Evolutionary conservation across 2,797 vertebrate species (phyloP), one percentile per base, ranked within the genome.

Genomic region (Eleutherodactylus coqui): DNA sequence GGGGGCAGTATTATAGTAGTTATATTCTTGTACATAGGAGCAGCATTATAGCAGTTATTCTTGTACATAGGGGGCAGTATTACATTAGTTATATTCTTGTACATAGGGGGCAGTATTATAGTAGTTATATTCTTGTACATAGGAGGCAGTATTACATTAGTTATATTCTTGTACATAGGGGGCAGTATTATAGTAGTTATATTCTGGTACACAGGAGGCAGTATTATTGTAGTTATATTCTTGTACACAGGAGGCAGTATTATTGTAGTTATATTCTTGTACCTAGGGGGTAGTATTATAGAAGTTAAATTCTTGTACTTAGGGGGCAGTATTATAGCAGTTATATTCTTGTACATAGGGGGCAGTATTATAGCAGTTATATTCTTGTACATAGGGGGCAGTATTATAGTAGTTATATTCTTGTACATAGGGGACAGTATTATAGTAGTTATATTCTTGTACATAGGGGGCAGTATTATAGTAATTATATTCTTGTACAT

Each of bases 341-440:
- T 32, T 34, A 64, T 64, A 64, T 64, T 64, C 60, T 34, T 64
- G 60, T 64, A 64, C 14, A 64, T 64, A 64, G n/a, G 60, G 60
- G 2, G 29, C 60, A 64, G 60, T 64, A 34, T 64, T 64, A 64
- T 64, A 64, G 60, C 34, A 64, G 60, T 34, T 34, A 64, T 64
- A 64, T 64, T 64, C 60, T 64, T 64, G 60, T 64, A 64, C 6
- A 64, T 64, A 64, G n/a, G 60, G 27, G 4, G 29, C 29, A 64
- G 60, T 64, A 64, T 64, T 64, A 64, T 64, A 64, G 60, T 64
- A 64, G 60, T 64, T 64, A 64, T 34, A 34, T 64, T 64, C 29
- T 34, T 64, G 60, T 64, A 64, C 29, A 64, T 64, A 64, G 60
- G 60, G n/a, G 2, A 14, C 29, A 64, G 60, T 64, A 64, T 64